Percentiles rank a stretch among this genome's conserved stretches.
Conservation (phyloP, 2,888 invertebrate species). For the Idaea dimidiata region DNA sequence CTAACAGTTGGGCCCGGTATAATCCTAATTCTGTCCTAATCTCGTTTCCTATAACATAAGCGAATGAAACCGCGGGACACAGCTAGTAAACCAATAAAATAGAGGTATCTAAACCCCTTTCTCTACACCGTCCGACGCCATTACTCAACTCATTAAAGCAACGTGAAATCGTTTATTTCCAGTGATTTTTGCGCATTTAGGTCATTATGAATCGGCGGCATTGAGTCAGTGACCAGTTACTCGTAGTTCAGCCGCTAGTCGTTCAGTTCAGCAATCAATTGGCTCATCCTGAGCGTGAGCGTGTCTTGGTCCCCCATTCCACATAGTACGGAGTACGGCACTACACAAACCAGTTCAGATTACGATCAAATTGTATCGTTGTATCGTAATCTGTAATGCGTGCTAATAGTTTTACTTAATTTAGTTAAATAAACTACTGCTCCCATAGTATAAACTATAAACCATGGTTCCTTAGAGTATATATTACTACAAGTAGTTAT, state of each 20-base stretch:
- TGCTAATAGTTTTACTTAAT: background rate
- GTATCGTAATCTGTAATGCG: background rate
- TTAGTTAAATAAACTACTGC: no score
- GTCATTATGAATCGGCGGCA: conserved; percentile 33
- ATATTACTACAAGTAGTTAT: no score
- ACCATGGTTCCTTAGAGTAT: no score
- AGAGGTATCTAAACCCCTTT: no score
- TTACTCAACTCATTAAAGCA: background rate
- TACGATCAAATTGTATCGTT: background rate
- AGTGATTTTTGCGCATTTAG: conserved; percentile 27
- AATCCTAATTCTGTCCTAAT: no score
- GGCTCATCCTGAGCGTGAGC: conserved; percentile 64
- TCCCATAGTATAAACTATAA: no score
- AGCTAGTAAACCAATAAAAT: no score
- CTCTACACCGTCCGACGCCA: background rate
- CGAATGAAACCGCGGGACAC: no score
- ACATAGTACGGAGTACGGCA: conserved; percentile 24
- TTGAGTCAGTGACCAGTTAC: conserved; percentile 75
- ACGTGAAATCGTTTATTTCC: background rate
- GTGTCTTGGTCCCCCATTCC: conserved; percentile 51
- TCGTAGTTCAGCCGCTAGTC: no score
- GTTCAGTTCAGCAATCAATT: conserved; percentile 56
- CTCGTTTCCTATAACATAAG: no score
- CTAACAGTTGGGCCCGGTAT: no score
- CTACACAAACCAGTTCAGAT: background rate